phyloP scores from a whole-genome alignment of 2,113 vertebrate genomes.

The Cygnus buccinator region DNA sequence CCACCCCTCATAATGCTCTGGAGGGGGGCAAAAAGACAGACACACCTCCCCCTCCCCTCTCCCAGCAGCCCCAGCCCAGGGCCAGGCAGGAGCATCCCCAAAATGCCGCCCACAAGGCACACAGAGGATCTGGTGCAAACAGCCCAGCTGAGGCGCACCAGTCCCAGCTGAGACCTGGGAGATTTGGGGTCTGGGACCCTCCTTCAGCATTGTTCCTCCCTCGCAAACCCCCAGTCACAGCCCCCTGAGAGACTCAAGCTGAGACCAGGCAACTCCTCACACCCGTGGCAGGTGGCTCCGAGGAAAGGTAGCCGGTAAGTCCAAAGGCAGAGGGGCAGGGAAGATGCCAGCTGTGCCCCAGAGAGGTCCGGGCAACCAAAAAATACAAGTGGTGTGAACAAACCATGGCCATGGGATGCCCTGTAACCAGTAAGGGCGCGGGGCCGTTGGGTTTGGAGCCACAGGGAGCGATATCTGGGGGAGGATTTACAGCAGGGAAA shows the following conservation, averaged over 20 bases:
- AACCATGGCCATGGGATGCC: no score
- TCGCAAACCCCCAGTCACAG: neutral
- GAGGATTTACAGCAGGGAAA: neutral
- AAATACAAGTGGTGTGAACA: neutral
- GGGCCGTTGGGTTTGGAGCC: no score
- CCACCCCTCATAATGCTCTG: neutral
- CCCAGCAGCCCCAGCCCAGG: neutral
- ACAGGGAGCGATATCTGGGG: neutral
- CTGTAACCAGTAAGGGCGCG: no score
- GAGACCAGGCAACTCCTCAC: neutral
- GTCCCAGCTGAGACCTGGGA: neutral
- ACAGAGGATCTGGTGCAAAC: accelerated
- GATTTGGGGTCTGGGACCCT: neutral
- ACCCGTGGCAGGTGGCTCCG: neutral
- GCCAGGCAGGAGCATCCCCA: neutral
- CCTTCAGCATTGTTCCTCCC: neutral
- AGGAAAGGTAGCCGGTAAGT: neutral
- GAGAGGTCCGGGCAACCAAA: neutral
- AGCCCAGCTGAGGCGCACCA: neutral
- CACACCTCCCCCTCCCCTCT: neutral
- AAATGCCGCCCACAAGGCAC: neutral
- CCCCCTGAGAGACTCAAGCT: neutral
- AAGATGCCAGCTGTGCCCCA: neutral
- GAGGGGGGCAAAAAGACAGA: neutral
- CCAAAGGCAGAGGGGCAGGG: neutral